Evolutionary conservation across 2,888 invertebrate species (phyloP).

Genomic region (Plusia festucae): DNA sequence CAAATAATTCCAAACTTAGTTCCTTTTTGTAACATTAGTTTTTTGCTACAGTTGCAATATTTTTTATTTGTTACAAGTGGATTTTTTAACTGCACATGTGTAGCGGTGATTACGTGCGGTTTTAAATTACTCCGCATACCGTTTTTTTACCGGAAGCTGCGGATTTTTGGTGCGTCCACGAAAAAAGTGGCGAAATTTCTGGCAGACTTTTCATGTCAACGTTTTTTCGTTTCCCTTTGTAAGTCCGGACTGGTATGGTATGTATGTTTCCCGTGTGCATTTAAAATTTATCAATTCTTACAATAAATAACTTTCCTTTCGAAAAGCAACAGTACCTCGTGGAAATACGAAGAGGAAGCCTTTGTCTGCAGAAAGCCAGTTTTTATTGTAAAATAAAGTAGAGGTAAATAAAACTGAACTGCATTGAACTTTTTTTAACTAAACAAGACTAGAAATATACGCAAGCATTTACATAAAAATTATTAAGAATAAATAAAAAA

Average conservation of each 20-base stretch:
- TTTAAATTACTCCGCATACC: slow-evolving; percentile 82
- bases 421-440: too few species aligned
- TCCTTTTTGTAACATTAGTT: slow-evolving; percentile 63
- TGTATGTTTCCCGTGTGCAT: slow-evolving; percentile 12
- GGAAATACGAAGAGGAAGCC: too few species aligned
- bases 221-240: slow-evolving; percentile 24
- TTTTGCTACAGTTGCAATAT: slow-evolving; percentile 33
- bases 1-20: slow-evolving; percentile 46
- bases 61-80: slow-evolving; percentile 61
- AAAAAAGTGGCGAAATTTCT: slow-evolving; percentile 69
- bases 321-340: too few species aligned
- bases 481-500: too few species aligned
- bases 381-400: too few species aligned
- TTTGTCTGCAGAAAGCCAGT: too few species aligned
- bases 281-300: not conserved
- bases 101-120: slow-evolving; percentile 83
- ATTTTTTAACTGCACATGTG: slow-evolving; percentile 79
- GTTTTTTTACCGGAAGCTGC: slow-evolving; percentile 84
- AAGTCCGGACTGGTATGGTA: not conserved
- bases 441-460: too few species aligned
- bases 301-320: not conserved
- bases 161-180: slow-evolving; percentile 78
- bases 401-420: too few species aligned
- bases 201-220: slow-evolving; percentile 63
- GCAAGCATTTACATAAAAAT: too few species aligned